Conservation (phyloP, 2,888 invertebrate genomes). For the Cotesia congregata region DNA sequence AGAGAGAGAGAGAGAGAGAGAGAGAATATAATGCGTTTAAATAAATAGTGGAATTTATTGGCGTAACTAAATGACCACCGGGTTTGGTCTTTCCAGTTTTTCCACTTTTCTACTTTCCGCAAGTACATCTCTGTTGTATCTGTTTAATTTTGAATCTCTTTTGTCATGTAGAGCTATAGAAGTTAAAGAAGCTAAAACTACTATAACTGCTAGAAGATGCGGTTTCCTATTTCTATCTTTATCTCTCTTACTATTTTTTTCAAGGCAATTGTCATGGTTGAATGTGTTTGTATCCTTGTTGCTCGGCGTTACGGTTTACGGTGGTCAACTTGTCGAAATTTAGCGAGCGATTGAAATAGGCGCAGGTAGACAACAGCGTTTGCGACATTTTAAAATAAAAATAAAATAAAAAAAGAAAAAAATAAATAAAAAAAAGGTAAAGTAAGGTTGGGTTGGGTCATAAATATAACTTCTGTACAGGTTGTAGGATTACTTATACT, state of each 20-base stretch:
- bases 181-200: neutral
- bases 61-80: constrained; percentile 51
- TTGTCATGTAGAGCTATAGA: constrained; percentile 37
- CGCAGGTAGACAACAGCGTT: constrained; percentile 40
- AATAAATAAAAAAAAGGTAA: no score
- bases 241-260: neutral
- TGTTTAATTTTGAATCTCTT: constrained; percentile 8
- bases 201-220: constrained; percentile 31
- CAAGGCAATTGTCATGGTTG: no score
- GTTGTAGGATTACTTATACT: constrained; percentile 5
- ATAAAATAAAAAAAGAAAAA: neutral
- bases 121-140: constrained; percentile 27
- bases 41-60: constrained; percentile 52
- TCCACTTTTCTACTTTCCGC: constrained; percentile 32
- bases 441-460: constrained; percentile 13
- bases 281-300: constrained; percentile 17
- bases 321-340: constrained; percentile 36
- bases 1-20: neutral
- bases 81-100: constrained; percentile 27
- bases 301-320: neutral
- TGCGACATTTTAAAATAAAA: constrained; percentile 26
- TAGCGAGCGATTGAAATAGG: constrained; percentile 33
- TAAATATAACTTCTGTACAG: constrained; percentile 36
- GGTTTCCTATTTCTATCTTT: constrained; percentile 32
- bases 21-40: neutral